Evolutionary conservation across 2,113 vertebrate genomes (phyloP).

Genomic region (Setophaga coronata): DNA sequence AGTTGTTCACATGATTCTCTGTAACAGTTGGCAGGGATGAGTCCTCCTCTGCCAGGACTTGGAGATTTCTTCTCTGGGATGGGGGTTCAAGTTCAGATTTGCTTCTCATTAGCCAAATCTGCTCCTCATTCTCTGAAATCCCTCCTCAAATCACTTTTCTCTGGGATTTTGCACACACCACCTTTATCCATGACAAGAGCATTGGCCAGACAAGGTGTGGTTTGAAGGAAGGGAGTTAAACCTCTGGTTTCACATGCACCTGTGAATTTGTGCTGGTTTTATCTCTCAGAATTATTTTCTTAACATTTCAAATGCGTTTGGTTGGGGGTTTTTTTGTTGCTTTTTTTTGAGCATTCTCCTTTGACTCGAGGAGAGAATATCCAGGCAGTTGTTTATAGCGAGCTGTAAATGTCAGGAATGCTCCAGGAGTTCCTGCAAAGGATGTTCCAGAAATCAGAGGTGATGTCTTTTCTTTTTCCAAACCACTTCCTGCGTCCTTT

Average conservation of each 20-base stretch:
- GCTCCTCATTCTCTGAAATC: neutral
- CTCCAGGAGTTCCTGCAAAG: neutral
- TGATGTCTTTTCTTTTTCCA: neutral
- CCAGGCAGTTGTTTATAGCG: neutral
- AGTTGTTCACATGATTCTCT: neutral
- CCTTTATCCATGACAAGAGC: fast-evolving
- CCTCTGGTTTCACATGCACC: fast-evolving
- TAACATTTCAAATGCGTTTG: neutral
- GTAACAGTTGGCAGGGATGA: neutral
- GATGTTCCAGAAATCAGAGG: neutral
- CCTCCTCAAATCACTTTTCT: neutral
- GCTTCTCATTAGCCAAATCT: neutral
- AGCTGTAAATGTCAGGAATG: conserved; percentile 29
- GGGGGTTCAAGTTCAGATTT: neutral
- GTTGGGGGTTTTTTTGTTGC: too few species aligned
- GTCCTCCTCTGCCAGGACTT: neutral
- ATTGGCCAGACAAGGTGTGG: neutral
- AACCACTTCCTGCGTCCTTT: neutral
- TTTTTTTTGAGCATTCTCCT: neutral
- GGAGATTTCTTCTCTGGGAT: neutral
- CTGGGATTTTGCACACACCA: neutral
- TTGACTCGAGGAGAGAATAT: neutral
- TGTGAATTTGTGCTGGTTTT: neutral
- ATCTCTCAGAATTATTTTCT: neutral
- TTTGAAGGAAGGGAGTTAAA: neutral